These are phyloP conservation scores for Pangasius krempfi DNA, from an alignment of 2,797 vertebrate species.

Conservation along the genomic window DNA sequence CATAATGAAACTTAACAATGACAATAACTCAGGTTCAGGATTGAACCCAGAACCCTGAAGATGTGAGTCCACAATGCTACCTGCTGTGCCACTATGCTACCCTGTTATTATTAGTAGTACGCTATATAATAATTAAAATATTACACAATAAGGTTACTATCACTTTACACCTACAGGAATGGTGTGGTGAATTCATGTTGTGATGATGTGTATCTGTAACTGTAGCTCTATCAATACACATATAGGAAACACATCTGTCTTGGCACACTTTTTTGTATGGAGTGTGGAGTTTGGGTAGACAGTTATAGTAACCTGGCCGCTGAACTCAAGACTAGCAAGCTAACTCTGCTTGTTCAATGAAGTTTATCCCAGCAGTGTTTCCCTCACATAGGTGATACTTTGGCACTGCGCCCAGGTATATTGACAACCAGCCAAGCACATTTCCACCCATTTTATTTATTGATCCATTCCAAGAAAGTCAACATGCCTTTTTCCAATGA, in stretches of 20 bases:
- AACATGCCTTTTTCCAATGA: neutral
- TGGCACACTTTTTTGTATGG: neutral
- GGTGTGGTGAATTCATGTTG: neutral
- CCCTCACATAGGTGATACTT: neutral
- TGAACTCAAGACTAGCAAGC: neutral
- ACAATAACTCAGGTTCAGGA: neutral
- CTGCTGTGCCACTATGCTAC: neutral
- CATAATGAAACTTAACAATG: neutral
- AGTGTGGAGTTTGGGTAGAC: neutral
- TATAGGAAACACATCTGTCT: neutral
- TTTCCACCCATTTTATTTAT: neutral
- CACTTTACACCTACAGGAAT: neutral
- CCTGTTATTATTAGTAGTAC: neutral
- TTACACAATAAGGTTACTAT: neutral
- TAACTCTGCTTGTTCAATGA: neutral
- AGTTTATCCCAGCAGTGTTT: neutral
- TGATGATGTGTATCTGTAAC: neutral
- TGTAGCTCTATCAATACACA: neutral
- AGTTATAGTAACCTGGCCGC: neutral
- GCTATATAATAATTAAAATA: neutral
- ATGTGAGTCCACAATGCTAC: neutral
- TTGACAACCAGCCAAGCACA: neutral
- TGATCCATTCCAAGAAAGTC: neutral
- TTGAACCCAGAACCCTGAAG: neutral
- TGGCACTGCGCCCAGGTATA: neutral